A percentile compares a stretch with the other conserved stretches of the same genome.
These are phyloP conservation scores for Tetragonula clypearis DNA, from an alignment of 1,140 invertebrate genomes.

Conservation along the genomic window DNA sequence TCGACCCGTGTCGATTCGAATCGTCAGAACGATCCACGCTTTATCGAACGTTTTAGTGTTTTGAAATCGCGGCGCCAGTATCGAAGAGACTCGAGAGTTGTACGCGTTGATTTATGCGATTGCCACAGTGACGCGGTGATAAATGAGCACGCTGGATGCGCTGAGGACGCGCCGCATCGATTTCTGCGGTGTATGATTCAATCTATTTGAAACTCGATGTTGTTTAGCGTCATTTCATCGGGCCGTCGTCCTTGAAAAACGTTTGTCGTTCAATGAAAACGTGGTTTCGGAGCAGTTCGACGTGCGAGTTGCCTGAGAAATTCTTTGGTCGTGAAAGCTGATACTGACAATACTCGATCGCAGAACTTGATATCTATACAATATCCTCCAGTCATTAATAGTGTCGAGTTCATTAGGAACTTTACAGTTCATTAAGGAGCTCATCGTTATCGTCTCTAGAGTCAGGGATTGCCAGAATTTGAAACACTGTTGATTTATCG, in stretches of 20 bases:
- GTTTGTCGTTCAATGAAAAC: background rate
- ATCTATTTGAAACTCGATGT: background rate
- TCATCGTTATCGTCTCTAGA: background rate
- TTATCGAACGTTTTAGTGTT: constrained; percentile 1
- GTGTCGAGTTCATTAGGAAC: background rate
- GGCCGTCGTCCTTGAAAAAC: background rate
- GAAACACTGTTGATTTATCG: background rate
- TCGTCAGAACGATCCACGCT: background rate
- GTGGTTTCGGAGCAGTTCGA: background rate
- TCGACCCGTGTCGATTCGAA: too few relatives aligned
- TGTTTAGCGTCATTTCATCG: background rate
- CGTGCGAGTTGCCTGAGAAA: background rate
- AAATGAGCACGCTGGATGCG: constrained; percentile 18
- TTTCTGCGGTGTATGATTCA: background rate
- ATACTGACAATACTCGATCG: background rate
- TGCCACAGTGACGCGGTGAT: constrained; percentile 27
- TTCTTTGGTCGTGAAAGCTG: background rate
- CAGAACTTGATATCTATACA: background rate
- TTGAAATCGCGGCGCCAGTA: background rate
- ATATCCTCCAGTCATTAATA: background rate
- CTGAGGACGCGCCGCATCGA: constrained; percentile 15
- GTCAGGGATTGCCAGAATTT: background rate
- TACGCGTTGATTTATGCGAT: constrained; percentile 31
- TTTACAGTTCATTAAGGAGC: background rate
- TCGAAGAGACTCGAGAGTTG: background rate